Base-by-base conservation (phyloP, 1,140 invertebrate species). In the Aleiodes sp. region DNA sequence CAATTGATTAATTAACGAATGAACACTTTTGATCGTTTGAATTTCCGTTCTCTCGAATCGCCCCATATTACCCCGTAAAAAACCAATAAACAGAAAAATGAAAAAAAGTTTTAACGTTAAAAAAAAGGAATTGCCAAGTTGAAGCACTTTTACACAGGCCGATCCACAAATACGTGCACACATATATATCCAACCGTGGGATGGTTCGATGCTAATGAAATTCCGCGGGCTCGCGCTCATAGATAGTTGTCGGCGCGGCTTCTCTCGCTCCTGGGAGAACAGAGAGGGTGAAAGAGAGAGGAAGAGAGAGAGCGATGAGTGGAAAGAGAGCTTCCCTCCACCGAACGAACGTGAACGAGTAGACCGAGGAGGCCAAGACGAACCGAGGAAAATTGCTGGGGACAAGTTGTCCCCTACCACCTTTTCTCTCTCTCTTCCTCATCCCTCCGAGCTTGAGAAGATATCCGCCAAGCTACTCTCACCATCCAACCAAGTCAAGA, bases 171-270 rank as follows among this genome's bases (percentile, higher is more conserved):
- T 21, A 68, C 72, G 67, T 71, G 64, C n/a, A n/a, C 37, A 21
- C 4, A 21, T 24, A 24, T 52, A 52, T 6, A 12, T 21, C 26
- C 46, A 2, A 24, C 46, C 70, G 64, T 63, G 70, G 70, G 78
- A 73, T 78, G 63, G 78, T 76, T 78, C 75, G 75, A 80, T 80
- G 76, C 75, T 79, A 80, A 80, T 80, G 78, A 80, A 80, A 80
- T 80, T 80, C 78, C 78, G 73, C 63, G 70, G 66, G 57, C 61
- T 65, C 56, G 61, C 67, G 71, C 69, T 70, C 68, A 68, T 68
- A 73, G 67, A 68, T 69, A 62, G 66, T 74, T 69, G 70, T 69
- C 62, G 63, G 9, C 31, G 14, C 37, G 16, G n/a, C n/a, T 43
- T 66, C 65, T 70, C 24, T 46, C 52, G 57, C 60, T 63, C 43